Percentiles rank a stretch among this genome's conserved stretches.
Evolutionary conservation across 2,888 invertebrate species (phyloP).

Genomic region (Hoplodrina ambigua): DNA sequence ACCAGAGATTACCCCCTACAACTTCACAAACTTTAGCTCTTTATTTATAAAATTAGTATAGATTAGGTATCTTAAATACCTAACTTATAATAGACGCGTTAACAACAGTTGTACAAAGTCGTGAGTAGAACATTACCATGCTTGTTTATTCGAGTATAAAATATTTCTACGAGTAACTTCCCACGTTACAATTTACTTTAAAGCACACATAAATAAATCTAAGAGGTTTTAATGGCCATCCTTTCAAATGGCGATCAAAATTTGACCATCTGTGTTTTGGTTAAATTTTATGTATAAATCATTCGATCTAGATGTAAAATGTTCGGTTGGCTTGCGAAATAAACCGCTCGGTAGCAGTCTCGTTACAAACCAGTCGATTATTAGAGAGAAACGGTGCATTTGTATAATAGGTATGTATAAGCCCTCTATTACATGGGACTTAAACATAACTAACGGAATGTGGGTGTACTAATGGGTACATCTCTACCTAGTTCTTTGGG

Average conservation of each 20-base stretch:
- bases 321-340: slow-evolving; percentile 27
- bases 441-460: too few relatives aligned
- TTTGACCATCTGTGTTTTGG: too few relatives aligned
- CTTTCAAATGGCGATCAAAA: not conserved
- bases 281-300: not conserved
- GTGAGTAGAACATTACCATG: slow-evolving; percentile 34
- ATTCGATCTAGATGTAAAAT: slow-evolving; percentile 15
- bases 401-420: too few relatives aligned
- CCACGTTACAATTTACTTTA: slow-evolving; percentile 35
- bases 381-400: too few relatives aligned
- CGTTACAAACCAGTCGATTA: not conserved
- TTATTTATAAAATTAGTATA: too few relatives aligned
- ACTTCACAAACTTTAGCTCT: too few relatives aligned
- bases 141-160: slow-evolving; percentile 15
- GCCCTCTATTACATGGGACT: too few relatives aligned
- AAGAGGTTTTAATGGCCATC: not conserved
- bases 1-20: too few relatives aligned
- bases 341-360: slow-evolving; percentile 1
- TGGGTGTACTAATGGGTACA: too few relatives aligned
- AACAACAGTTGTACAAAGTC: not conserved
- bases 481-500: too few relatives aligned
- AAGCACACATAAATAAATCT: slow-evolving; percentile 13
- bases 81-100: too few relatives aligned
- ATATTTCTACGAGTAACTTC: slow-evolving; percentile 13
- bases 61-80: too few relatives aligned